These are phyloP conservation scores for Rostratula benghalensis DNA, from an alignment of 2,113 vertebrate species.

Conservation along the genomic window DNA sequence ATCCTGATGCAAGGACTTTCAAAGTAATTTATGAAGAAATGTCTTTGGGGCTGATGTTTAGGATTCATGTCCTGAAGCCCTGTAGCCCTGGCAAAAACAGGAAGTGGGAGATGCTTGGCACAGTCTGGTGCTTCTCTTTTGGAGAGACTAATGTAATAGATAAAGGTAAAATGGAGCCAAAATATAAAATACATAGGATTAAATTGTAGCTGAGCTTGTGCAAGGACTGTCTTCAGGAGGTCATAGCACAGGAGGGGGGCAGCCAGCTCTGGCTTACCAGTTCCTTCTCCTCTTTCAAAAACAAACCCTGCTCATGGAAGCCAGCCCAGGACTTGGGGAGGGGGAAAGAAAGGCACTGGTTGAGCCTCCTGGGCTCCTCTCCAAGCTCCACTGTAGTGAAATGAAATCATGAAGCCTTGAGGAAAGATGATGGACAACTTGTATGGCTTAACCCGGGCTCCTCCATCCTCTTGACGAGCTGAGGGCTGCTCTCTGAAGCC, in stretches of 20 bases:
- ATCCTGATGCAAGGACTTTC: background rate
- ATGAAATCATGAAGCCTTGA: background rate
- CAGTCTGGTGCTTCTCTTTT: background rate
- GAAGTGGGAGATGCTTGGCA: background rate
- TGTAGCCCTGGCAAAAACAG: background rate
- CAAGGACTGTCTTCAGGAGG: background rate
- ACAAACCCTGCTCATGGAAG: background rate
- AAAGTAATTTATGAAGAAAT: background rate
- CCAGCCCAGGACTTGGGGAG: background rate
- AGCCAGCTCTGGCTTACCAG: conserved; percentile 27
- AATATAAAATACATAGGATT: background rate
- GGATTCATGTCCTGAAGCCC: background rate
- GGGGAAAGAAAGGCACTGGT: background rate
- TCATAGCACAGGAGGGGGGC: background rate
- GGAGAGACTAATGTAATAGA: background rate
- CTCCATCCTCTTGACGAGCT: background rate
- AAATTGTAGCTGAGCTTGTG: background rate
- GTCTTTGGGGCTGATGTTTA: background rate
- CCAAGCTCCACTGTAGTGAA: background rate
- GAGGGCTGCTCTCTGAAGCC: background rate
- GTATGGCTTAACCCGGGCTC: background rate
- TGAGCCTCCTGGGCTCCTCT: background rate
- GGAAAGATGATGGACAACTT: background rate
- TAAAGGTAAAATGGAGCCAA: background rate
- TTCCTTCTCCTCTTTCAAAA: conserved; percentile 49